Evolutionary conservation across 92 coral and sea anemone species (phyloP), one percentile per base, ranked within the genome.

Genomic region (Isaurus tuberculatus): DNA sequence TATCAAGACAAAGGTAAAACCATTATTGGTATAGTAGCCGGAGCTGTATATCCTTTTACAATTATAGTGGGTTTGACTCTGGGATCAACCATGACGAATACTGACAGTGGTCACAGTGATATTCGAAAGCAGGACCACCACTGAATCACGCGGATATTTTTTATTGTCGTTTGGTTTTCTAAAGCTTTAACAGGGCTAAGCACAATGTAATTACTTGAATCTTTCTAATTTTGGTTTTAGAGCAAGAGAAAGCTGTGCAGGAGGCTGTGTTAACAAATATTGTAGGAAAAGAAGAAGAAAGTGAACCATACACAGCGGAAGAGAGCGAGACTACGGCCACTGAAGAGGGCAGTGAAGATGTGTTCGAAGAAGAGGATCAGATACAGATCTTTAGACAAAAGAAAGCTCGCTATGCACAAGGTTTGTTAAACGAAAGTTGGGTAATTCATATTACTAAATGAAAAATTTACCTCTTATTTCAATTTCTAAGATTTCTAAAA

Each of bases 321-420:
- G 82, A 58, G 37, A 77, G 82, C 49, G 82, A 77, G 43, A 57
- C 82, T 14, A 75, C 67, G 20, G 68, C 81, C n/a, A 75, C 81
- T 33, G 82, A 60, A 40, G 70, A 23, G 27, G 53, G 53, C 16
- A 77, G 82, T 34, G 82, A 57, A 25, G 70, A 37, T 28, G 49
- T 34, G 70, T 77, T 77, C 42, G 55, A 77, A 0, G 70, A 77
- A 37, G 82, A 58, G 13, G 53, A 58, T 40, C 70, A 77, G 33
- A 20, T 58, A 5, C 29, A 58, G 19, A 30, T 61, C 36, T 77
- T 77, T 28, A 77, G 70, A 40, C 33, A 36, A 67, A 77, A 37
- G 27, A 77, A 57, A n/a, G 68, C 82, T 15, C 49, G 58, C 11
- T 51, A 75, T 33, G 22, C 17, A 17, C 26, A 66, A 32, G 81